Base-by-base conservation (phyloP, 2,888 invertebrate genomes). In the Dynastes hyllus region DNA sequence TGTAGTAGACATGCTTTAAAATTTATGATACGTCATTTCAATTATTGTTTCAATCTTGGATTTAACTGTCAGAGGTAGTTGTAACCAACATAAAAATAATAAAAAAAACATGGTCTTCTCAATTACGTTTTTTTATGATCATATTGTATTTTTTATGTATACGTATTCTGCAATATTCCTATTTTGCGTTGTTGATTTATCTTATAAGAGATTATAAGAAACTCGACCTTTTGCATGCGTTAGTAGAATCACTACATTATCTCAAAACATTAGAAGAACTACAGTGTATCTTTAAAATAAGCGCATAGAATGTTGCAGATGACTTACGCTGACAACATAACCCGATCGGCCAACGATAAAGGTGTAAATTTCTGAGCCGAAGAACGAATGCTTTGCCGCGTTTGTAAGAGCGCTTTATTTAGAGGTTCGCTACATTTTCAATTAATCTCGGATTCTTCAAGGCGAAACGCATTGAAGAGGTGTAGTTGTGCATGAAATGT, bases 401-500 rank as follows among this genome's bases (percentile, higher is more conserved):
- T 58, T 58, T 4, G 55, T 58, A 58, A 58, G 55, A 58, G 71
- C 58, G 58, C 55, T 55, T 55, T 55, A 58, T 71, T 58, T 58
- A 58, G 71, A 37, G 71, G 55, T 55, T 58, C 22, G 55, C 58
- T 58, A 53, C 55, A 55, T 58, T 71, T 71, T 71, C 71, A 71
- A 71, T 71, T 71, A 71, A 71, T 71, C 71, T 71, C 55, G 71
- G 55, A 71, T 71, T 71, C 71, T 55, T 58, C 58, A 58, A 55
- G 55, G 71, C 53, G 55, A 55, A 71, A 71, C 58, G 55, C 70
- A 70, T 70, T 70, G 70, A 70, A 55, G 53, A 53, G 58, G 71
- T 71, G 71, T 71, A 71, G 37, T 71, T 71, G 71, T 55, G 71
- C 71, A 71, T 71, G 55, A 71, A 71, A 71, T 71, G 71, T 37